Evolutionary conservation across 1,140 invertebrate species (phyloP).

Genomic region (Caenorhabditis remanei): DNA sequence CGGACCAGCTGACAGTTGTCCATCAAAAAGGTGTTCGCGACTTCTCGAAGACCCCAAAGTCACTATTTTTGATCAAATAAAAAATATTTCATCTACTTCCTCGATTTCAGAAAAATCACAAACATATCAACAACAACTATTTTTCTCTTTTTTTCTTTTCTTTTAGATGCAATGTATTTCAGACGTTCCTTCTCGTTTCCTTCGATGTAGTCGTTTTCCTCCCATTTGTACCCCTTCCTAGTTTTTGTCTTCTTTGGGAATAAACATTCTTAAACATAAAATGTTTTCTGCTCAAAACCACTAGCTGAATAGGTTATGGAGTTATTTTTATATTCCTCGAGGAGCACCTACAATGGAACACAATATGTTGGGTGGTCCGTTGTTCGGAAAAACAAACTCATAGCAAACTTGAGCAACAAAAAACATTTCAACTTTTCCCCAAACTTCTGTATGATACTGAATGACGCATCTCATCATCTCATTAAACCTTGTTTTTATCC

Average conservation of each 20-base stretch:
- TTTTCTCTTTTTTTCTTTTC: neutral
- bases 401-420: neutral
- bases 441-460: neutral
- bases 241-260: neutral
- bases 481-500: slow-evolving; percentile 22
- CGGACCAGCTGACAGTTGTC: slow-evolving; percentile 32
- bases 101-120: slow-evolving; percentile 1
- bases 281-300: neutral
- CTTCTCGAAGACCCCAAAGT: neutral
- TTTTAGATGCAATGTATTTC: neutral
- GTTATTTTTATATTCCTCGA: neutral
- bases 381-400: neutral
- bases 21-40: slow-evolving; percentile 50
- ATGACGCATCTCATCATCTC: neutral
- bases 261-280: neutral
- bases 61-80: neutral
- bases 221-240: neutral
- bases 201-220: neutral
- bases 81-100: slow-evolving; percentile 17
- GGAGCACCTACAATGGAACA: neutral
- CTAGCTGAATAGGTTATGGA: neutral
- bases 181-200: neutral
- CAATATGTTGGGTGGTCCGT: neutral
- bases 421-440: neutral
- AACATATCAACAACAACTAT: slow-evolving; percentile 31